A percentile compares a stretch with the other conserved stretches of the same genome.
phyloP scores from a whole-genome alignment of 2,888 invertebrate species.

The Yponomeuta sedellus region DNA sequence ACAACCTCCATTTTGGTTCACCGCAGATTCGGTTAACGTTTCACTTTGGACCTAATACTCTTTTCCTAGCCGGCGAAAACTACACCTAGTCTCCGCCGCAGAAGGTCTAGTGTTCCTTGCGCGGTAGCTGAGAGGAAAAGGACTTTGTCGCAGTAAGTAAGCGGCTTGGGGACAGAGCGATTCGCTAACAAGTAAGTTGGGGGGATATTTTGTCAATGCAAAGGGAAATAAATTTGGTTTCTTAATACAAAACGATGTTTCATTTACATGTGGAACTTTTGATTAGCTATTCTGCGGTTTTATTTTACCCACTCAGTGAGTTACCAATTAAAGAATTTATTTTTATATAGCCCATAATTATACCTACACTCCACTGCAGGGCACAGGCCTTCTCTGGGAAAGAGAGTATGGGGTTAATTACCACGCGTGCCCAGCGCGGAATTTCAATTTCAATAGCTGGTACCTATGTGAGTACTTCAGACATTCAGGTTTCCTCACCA shows the following conservation, averaged over 20 bases:
- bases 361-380: too few relatives aligned
- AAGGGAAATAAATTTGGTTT: constrained; percentile 65
- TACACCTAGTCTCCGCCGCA: constrained; percentile 26
- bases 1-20: constrained; percentile 69
- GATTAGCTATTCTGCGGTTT: neutral
- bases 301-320: too few relatives aligned
- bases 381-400: too few relatives aligned
- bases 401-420: too few relatives aligned
- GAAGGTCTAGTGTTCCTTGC: constrained; percentile 22
- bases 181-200: constrained; percentile 63
- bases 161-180: constrained; percentile 48
- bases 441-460: too few relatives aligned
- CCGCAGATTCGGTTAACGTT: constrained; percentile 50
- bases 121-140: constrained; percentile 23
- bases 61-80: constrained; percentile 21
- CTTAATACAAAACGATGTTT: constrained; percentile 57
- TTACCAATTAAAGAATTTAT: neutral
- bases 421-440: too few relatives aligned
- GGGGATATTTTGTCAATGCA: constrained; percentile 65
- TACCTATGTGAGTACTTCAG: too few relatives aligned
- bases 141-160: constrained; percentile 35
- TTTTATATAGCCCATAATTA: too few relatives aligned
- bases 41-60: constrained; percentile 30
- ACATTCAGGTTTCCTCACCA: too few relatives aligned
- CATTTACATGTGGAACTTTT: neutral